Base-by-base conservation (phyloP, 2,888 invertebrate species). In the Hirtodrosophila confusa region DNA sequence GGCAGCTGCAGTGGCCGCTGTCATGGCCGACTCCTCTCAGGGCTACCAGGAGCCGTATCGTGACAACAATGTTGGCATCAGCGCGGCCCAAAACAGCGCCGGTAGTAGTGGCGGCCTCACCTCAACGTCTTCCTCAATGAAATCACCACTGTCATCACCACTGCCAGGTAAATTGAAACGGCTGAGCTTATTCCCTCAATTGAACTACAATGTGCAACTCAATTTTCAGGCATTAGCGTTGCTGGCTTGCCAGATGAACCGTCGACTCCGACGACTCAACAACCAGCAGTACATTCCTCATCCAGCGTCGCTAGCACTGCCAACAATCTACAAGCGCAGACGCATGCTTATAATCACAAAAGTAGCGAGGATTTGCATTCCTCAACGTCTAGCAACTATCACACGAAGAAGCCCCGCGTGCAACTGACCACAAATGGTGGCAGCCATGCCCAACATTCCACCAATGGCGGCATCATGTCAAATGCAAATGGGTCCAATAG, bases 111-210 rank as follows among this genome's bases (percentile, higher is more conserved):
- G 86, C n/a, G 83, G 83, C 27, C 63, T 90, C 5, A 87, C 91
- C 24, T 91, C 91, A 3, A 90, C 91, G 24, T 91, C 91, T 3
- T 91, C 91, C 11, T 91, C 91, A n/a, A 87, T 91, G 80, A 91
- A 90, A 64, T 91, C 91, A 0, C 90, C 90, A 6, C 61, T 90
- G 23, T 90, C 91, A 2, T 90, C 91, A 3, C 91, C 91, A 3
- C 61, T 90, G 37, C 72, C 83, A 6, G 86, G 70, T 12, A 70
- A 85, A 17, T 17, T 17, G 2, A 17, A 1, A 17, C 2, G 2
- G 2, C 17, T 17, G 17, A 17, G 2, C 17, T 17, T 17, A 17
- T 17, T 17, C 17, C 17, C 17, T 17, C 17, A 17, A 17, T 17
- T 17, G 1, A 17, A 17, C 17, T 17, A 17, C 17, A 17, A 17